Evolutionary conservation across 1,140 invertebrate species (phyloP).

Genomic region (Trinorchestia longiramus): DNA sequence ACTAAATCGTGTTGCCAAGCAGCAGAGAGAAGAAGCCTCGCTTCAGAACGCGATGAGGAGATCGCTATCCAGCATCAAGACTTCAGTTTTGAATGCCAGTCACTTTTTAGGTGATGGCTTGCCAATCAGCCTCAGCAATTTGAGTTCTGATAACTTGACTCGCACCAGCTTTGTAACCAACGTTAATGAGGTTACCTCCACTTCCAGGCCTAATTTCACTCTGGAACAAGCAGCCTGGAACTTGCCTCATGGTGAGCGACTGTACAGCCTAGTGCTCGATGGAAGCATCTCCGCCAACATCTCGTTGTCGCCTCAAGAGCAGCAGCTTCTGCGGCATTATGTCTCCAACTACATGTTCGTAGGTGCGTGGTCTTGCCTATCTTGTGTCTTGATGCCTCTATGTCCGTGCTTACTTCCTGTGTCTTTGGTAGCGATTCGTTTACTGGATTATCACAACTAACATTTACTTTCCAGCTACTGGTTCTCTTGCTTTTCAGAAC

Average conservation of each 20-base stretch:
- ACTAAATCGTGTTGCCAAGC: neutral
- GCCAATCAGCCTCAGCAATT: neutral
- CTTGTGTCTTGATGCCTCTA: too few relatives aligned
- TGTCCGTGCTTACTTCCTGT: too few relatives aligned
- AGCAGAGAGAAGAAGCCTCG: neutral
- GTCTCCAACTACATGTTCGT: constrained; percentile 67
- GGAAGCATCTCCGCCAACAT: too few relatives aligned
- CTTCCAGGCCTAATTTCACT: neutral
- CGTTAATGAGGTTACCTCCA: constrained; percentile 54
- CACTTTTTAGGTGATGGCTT: too few relatives aligned
- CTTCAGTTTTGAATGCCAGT: too few relatives aligned
- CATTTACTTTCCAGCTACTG: too few relatives aligned
- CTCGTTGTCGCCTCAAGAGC: neutral
- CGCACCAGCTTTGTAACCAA: constrained; percentile 48
- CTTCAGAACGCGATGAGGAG: neutral
- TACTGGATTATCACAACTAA: too few relatives aligned
- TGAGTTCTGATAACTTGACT: neutral
- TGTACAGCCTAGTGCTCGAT: neutral
- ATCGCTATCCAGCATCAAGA: neutral
- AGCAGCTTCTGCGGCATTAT: constrained; percentile 57
- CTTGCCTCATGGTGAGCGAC: constrained; percentile 56
- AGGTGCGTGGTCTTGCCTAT: constrained; percentile 57
- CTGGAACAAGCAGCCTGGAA: constrained; percentile 29
- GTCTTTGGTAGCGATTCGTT: too few relatives aligned
- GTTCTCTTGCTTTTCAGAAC: too few relatives aligned